A percentile compares a stretch with the other conserved stretches of the same genome.
phyloP scores from a whole-genome alignment of 2,113 vertebrate genomes.

The Dissostichus mawsoni region DNA sequence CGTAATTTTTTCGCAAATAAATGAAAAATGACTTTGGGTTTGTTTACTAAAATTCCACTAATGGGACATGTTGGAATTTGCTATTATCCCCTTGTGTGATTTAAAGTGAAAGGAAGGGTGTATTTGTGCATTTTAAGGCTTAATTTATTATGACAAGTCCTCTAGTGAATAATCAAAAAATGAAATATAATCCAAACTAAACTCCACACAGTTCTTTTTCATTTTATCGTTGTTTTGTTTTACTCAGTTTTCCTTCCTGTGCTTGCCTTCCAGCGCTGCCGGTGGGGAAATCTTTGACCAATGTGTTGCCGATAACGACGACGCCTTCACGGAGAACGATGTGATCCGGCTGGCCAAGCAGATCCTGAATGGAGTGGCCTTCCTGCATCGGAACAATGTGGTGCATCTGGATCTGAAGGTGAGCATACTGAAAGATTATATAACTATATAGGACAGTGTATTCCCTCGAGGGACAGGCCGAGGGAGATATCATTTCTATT shows the following conservation, averaged over 20 bases:
- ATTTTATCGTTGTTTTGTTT: conserved; percentile 18
- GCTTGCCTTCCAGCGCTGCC: conserved; percentile 86
- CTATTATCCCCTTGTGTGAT: conserved; percentile 23
- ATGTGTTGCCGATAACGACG: conserved; percentile 93
- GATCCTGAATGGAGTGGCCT: conserved; percentile 92
- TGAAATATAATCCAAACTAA: conserved; percentile 43
- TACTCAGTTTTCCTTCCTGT: conserved; percentile 46
- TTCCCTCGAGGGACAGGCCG: conserved; percentile 19
- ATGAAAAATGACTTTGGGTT: conserved; percentile 16
- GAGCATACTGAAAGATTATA: conserved; percentile 25
- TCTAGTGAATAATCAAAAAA: conserved; percentile 23
- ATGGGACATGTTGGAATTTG: conserved; percentile 8
- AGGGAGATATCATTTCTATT: conserved; percentile 43
- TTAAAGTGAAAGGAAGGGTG: conserved; percentile 51
- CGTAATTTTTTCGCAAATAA: conserved; percentile 20
- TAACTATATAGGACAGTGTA: conserved; percentile 16
- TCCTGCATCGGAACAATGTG: conserved; percentile 90
- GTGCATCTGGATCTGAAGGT: conserved; percentile 97
- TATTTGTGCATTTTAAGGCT: conserved; percentile 12
- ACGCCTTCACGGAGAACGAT: conserved; percentile 95
- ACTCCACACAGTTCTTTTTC: background rate
- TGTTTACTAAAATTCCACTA: conserved; percentile 2
- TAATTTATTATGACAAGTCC: conserved; percentile 50
- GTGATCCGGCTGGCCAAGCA: conserved; percentile 92
- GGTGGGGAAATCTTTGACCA: conserved; percentile 97